A percentile compares a stretch with the other conserved stretches of the same genome.
These are phyloP conservation scores for Hydrophis major DNA, from an alignment of 2,797 vertebrate species.

Conservation along the genomic window DNA sequence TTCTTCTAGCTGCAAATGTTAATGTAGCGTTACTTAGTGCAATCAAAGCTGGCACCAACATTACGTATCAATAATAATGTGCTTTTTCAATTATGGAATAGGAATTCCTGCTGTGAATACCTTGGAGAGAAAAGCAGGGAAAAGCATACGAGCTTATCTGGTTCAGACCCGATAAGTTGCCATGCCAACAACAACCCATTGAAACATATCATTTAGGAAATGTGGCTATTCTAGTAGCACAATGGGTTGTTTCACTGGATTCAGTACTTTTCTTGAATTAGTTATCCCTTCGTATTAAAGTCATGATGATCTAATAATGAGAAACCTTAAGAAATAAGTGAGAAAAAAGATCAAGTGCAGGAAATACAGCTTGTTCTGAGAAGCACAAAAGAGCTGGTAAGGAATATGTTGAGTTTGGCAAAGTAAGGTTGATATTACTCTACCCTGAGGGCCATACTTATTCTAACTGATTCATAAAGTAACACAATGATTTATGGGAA, in stretches of 20 bases:
- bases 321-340: background rate
- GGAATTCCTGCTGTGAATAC: conserved; percentile 45
- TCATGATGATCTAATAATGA: rapidly evolving
- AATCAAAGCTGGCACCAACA: conserved; percentile 24
- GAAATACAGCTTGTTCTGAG: conserved; percentile 4
- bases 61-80: conserved; percentile 17
- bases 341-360: background rate
- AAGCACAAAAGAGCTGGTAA: conserved; percentile 6
- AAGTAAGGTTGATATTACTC: conserved; percentile 3
- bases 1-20: conserved; percentile 21
- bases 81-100: conserved; percentile 21
- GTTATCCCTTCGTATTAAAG: conserved; percentile 29
- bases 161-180: conserved; percentile 59
- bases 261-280: conserved; percentile 16
- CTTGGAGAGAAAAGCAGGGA: conserved; percentile 40
- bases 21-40: conserved; percentile 24
- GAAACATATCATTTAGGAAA: conserved; percentile 56
- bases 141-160: conserved; percentile 43
- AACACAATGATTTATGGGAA: conserved; percentile 1
- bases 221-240: conserved; percentile 43
- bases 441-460: background rate
- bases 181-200: conserved; percentile 62
- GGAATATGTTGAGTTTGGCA: conserved; percentile 5
- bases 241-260: conserved; percentile 53
- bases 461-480: background rate